A percentile compares a stretch with the other conserved stretches of the same genome.
Conservation (phyloP, 2,888 invertebrate genomes). For the Fabriciana adippe region DNA sequence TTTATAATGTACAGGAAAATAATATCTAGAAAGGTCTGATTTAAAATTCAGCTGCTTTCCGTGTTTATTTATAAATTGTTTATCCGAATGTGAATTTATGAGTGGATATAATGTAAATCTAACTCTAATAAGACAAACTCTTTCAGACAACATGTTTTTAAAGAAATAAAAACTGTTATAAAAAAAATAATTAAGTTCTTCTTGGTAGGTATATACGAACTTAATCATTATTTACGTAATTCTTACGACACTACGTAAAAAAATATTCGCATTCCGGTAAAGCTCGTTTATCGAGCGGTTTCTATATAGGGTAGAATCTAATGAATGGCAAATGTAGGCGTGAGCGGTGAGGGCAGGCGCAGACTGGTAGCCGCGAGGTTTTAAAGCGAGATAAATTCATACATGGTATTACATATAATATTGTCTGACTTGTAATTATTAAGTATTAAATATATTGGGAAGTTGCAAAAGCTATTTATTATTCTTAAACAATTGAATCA, state of each 20-base stretch:
- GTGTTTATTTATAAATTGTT: not conserved
- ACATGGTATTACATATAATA: too few relatives aligned
- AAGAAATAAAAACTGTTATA: too few relatives aligned
- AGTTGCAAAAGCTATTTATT: not conserved
- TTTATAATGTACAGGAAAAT: too few relatives aligned
- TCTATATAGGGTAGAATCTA: conserved; percentile 69
- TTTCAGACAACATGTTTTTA: too few relatives aligned
- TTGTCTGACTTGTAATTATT: too few relatives aligned
- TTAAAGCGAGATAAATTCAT: conserved; percentile 11
- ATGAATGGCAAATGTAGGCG: conserved; percentile 69
- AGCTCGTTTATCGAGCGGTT: conserved; percentile 60
- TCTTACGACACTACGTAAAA: conserved; percentile 55
- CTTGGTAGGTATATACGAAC: not conserved
- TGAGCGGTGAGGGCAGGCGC: conserved; percentile 35
- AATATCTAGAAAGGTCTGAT: not conserved
- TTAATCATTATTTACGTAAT: conserved; percentile 53
- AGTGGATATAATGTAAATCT: not conserved
- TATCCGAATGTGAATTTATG: not conserved
- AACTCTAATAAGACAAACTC: too few relatives aligned
- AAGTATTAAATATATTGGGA: not conserved
- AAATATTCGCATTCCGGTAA: conserved; percentile 53
- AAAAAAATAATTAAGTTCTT: not conserved
- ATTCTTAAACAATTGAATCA: too few relatives aligned
- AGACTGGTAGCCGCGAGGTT: conserved; percentile 27
- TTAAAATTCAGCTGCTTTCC: not conserved